A percentile compares a stretch with the other conserved stretches of the same genome.
These are phyloP conservation scores for Steinernema carpocapsae DNA, from an alignment of 2,888 invertebrate genomes.

Conservation along the genomic window DNA sequence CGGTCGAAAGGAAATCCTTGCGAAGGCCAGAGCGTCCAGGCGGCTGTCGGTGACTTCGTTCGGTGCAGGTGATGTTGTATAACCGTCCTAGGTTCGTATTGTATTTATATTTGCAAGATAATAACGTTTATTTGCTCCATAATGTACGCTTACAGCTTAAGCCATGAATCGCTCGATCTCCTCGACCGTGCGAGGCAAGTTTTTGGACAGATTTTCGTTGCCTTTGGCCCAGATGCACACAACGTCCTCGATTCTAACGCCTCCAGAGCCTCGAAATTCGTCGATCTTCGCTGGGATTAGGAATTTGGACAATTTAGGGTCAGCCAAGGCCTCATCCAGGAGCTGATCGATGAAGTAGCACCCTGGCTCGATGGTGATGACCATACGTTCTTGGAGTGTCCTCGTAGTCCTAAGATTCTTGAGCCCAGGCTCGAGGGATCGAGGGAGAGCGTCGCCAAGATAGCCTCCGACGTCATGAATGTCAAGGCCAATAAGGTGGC, in stretches of 20 bases:
- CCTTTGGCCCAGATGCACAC: constrained; percentile 85
- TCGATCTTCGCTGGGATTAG: constrained; percentile 79
- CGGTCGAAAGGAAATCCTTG: too few relatives aligned
- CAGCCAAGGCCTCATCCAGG: constrained; percentile 77
- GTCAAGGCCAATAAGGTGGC: constrained; percentile 91
- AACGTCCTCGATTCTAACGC: constrained; percentile 95
- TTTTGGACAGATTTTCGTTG: constrained; percentile 79
- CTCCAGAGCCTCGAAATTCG: constrained; percentile 84
- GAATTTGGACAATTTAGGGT: constrained; percentile 79
- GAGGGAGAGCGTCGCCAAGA: constrained; percentile 70
- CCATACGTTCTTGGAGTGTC: constrained; percentile 78
- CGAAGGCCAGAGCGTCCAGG: too few relatives aligned
- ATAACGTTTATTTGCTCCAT: too few relatives aligned
- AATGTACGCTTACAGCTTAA: too few relatives aligned
- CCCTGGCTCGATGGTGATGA: constrained; percentile 91
- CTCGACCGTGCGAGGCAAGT: constrained; percentile 79
- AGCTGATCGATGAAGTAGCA: constrained; percentile 90
- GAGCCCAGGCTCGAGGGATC: constrained; percentile 78
- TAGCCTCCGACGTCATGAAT: constrained; percentile 98
- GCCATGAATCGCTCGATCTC: constrained; percentile 70
- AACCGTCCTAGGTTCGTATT: too few relatives aligned
- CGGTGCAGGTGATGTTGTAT: too few relatives aligned
- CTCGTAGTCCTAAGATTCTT: constrained; percentile 83
- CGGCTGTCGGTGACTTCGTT: too few relatives aligned
- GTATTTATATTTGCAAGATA: too few relatives aligned